Evolutionary conservation across 2,797 vertebrate species (phyloP), one percentile per base, ranked within the genome.

Genomic region (Phoxinus dragarum): DNA sequence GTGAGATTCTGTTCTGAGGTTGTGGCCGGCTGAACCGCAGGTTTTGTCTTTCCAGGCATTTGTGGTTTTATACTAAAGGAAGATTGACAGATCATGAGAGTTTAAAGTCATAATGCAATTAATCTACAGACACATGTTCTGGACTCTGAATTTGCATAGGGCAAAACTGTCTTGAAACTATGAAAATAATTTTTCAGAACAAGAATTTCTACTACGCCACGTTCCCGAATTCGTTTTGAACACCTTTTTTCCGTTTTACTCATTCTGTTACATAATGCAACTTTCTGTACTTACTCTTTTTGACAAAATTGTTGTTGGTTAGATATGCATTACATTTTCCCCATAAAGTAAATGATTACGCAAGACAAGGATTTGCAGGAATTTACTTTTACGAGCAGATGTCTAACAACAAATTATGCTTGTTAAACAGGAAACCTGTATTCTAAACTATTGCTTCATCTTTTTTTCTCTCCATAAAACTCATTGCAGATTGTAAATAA

Each of bases 361-460:
- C 9, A 34, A 79, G 59, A 66, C 27, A 5, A 47, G 40, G 27
- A 79, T 79, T 79, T 79, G 59, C 75, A 27, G 36, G 54, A 78
- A 19, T 61, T 78, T 19, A 42, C 59, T 79, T 49, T 79, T 79
- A 79, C 17, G 9, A 47, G 59, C 59, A 79, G 77, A 79, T 79
- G 77, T 21, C 59, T 66, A 47, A 40, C 27, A 66, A 47, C 77
- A 66, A 79, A 34, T 79, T 66, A 66, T 66, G 47, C 27, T 49
- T 77, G 44, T 84, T 68, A 84, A 42, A 84, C 82, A 84, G 73
- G 82, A 67, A 61, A 66, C 61, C 23, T 69, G 73, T 84, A 54
- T 76, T 77, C 61, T 84, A 54, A 76, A 66, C 61, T 54, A 66
- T 68, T 74, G 36, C 73, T 40, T 66, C 82, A 76, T 52, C 14